Evolutionary conservation across 2,888 invertebrate species (phyloP), one percentile per base, ranked within the genome.

Genomic region (Drosophila meridiana): DNA sequence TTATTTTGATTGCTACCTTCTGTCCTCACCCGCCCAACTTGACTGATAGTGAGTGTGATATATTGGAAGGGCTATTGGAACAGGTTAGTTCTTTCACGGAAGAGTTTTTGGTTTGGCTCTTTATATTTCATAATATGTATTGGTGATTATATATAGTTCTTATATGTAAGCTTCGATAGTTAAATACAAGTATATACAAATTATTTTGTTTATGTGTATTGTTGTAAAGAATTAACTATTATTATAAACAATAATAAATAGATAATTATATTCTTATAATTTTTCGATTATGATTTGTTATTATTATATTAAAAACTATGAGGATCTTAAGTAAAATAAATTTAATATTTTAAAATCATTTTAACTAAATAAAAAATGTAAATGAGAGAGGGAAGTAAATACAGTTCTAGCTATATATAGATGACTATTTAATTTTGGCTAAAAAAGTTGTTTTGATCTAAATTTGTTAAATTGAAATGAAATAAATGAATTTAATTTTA

Each of bases 81-180:
- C 64, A 80, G 81, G 77, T 78, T 78, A 77, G 77, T 80, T 71
- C 64, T 40, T 30, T 43, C 58, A 69, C 47, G 40, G 52, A 50
- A 63, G 28, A 2, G 6, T 3, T 8, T 11, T 13, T 20, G 2
- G 3, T 7, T 2, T 30, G 11, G 3, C 13, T n/a, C 42, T 7
- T 1, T 28, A 6, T 28, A 28, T 11, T 63, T 3, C 14, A 36
- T 26, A 32, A 11, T 9, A 20, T 11, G 5, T 50, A 32, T 50
- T 9, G n/a, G 9, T 47, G 13, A 7, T 14, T 47, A 28, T 13
- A 11, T 28, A 28, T 28, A 6, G 9, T 8, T 45, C 4, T 45
- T 45, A 20, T 26, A 11, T 45, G 11, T 11, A 45, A 43, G 20
- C 43, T 43, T 20, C 20, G 20, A 45, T 26, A 45, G 6, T 4